These are phyloP conservation scores for Propithecus perrieri DNA, from an alignment of 2,797 vertebrate genomes.

Conservation along the genomic window DNA sequence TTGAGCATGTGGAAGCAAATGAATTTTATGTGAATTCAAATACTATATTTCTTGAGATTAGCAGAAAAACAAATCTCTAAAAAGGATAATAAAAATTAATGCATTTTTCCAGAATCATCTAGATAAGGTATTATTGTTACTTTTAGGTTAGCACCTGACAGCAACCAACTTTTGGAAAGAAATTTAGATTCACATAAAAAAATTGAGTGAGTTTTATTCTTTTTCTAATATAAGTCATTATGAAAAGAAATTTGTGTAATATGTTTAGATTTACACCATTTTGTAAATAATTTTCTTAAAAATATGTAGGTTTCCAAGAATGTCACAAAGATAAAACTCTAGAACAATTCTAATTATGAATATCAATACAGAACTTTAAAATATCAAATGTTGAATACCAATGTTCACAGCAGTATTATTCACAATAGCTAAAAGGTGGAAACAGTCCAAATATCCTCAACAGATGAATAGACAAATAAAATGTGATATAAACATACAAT, in stretches of 20 bases:
- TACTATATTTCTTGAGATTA: not conserved
- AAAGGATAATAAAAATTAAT: not conserved
- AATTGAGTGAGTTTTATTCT: not conserved
- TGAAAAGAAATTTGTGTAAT: not conserved
- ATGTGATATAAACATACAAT: not conserved
- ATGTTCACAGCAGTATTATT: not conserved
- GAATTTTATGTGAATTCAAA: not conserved
- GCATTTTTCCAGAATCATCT: not conserved
- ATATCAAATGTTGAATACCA: not conserved
- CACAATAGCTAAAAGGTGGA: not conserved
- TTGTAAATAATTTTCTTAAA: not conserved
- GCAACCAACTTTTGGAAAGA: not conserved
- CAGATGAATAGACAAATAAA: not conserved
- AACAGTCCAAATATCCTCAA: not conserved
- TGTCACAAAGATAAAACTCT: not conserved
- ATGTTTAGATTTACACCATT: not conserved
- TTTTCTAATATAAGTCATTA: not conserved
- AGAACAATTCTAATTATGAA: not conserved
- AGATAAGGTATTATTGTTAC: not conserved
- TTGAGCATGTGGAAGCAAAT: not conserved
- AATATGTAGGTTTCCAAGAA: not conserved
- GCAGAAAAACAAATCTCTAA: not conserved
- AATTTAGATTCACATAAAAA: not conserved
- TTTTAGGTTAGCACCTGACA: not conserved
- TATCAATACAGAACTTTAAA: not conserved